Conservation (phyloP, 1,140 invertebrate species). For the Brachionus paranguensis region DNA sequence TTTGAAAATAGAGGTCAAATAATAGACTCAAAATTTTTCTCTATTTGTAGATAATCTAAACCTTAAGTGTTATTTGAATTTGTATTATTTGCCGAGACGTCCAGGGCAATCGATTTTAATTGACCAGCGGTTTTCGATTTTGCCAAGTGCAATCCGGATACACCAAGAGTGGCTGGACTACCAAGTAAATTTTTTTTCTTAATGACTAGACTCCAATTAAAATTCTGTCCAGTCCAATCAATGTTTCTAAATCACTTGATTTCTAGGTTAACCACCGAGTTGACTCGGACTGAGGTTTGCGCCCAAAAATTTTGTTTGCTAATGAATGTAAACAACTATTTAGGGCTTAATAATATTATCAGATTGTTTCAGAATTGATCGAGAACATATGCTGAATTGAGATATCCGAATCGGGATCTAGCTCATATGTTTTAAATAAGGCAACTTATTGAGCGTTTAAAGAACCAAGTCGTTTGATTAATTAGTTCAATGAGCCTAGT, state of each 20-base stretch:
- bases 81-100: neutral
- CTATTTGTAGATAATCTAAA: conserved; percentile 13
- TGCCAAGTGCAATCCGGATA: neutral
- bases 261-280: conserved; percentile 3
- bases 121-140: neutral
- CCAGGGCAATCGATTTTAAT: neutral
- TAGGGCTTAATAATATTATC: neutral
- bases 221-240: neutral
- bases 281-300: neutral
- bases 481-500: neutral
- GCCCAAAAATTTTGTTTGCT: neutral
- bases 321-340: neutral
- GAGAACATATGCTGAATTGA: neutral
- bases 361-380: neutral
- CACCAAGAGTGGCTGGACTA: neutral
- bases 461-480: neutral
- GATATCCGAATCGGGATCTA: neutral
- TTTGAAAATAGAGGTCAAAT: conserved; percentile 11
- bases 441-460: neutral
- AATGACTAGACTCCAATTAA: neutral
- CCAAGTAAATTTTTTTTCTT: neutral
- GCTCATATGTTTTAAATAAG: neutral
- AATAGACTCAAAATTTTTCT: conserved; percentile 1
- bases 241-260: neutral
- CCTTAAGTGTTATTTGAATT: conserved; percentile 16